Evolutionary conservation across 2,888 invertebrate genomes (phyloP).

Genomic region (Nasonovia ribisnigri): DNA sequence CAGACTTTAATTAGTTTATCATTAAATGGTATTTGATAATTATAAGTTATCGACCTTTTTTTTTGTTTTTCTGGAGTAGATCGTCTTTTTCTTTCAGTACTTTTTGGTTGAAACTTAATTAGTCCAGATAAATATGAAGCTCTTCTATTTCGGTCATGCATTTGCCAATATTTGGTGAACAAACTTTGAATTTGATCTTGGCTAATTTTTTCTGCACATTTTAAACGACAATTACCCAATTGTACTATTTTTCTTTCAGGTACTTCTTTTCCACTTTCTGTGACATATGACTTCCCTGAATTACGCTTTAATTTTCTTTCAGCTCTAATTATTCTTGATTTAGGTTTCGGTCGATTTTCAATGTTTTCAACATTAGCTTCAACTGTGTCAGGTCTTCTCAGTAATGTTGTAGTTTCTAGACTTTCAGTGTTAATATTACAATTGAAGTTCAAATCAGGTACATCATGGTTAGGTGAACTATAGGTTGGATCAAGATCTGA

Average conservation of each 20-base stretch:
- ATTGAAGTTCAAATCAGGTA: not conserved
- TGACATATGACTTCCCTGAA: not conserved
- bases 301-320: not conserved
- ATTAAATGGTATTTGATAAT: not conserved
- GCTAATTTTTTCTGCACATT: not conserved
- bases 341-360: not conserved
- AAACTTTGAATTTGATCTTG: not conserved
- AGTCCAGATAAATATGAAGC: not conserved
- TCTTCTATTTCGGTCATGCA: not conserved
- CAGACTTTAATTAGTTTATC: not conserved
- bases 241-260: not conserved
- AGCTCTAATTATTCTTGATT: not conserved
- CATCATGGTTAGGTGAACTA: not conserved
- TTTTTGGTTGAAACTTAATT: not conserved
- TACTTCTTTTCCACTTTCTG: not conserved
- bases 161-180: slow-evolving; percentile 4
- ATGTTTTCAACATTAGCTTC: no score
- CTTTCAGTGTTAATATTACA: not conserved
- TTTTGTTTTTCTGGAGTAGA: slow-evolving; percentile 5
- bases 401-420: no score
- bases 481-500: not conserved
- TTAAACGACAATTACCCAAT: not conserved
- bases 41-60: slow-evolving; percentile 3
- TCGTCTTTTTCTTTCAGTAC: not conserved
- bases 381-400: no score